Conservation (phyloP, 2,113 vertebrate genomes). For the Phrynosoma platyrhinos region DNA sequence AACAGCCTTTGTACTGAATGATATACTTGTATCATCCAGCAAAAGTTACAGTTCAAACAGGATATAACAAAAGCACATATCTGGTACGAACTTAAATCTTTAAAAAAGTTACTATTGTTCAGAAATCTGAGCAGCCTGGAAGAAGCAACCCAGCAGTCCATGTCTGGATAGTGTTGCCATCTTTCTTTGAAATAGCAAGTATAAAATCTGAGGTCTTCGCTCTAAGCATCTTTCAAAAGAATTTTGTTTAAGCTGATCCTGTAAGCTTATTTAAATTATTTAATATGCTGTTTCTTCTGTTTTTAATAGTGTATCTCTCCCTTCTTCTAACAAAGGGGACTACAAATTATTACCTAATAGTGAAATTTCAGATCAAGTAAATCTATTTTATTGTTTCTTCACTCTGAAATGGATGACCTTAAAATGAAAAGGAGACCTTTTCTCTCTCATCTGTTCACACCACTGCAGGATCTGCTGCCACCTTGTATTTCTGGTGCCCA, state of each 20-base stretch:
- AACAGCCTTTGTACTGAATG: no score
- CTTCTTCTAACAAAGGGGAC: neutral
- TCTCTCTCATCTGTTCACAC: no score
- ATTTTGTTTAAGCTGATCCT: neutral
- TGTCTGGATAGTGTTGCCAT: neutral
- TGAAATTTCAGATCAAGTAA: neutral
- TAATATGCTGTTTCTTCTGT: neutral
- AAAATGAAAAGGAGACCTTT: neutral
- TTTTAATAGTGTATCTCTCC: neutral
- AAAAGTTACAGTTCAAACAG: no score
- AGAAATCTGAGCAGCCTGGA: neutral
- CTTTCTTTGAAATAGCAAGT: neutral
- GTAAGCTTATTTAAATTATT: neutral
- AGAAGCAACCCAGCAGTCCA: neutral
- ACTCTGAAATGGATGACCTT: neutral
- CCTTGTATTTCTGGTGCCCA: no score
- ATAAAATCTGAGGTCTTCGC: neutral
- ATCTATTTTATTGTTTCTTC: neutral
- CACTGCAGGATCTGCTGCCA: no score
- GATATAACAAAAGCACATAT: no score
- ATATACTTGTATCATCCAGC: no score
- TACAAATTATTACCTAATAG: neutral
- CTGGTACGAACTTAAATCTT: no score
- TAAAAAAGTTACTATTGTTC: neutral
- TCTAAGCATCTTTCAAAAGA: neutral